phyloP scores from a whole-genome alignment of 2,797 vertebrate genomes.

The Tokudaia muenninki region DNA sequence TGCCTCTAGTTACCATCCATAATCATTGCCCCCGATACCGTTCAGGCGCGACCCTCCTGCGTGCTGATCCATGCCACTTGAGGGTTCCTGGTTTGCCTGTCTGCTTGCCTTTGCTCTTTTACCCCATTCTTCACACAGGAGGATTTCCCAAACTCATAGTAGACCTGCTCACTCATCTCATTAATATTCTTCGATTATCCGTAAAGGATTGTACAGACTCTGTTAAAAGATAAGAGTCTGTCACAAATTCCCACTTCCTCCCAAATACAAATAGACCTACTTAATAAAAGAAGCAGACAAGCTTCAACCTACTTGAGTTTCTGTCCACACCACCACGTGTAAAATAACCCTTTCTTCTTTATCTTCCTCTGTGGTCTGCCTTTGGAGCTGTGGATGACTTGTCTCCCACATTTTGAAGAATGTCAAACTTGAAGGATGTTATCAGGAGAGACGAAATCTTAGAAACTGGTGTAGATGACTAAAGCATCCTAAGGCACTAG shows the following conservation, averaged over 20 bases:
- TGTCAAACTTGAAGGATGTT: not conserved
- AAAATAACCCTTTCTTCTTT: not conserved
- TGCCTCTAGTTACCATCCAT: not conserved
- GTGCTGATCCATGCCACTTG: not conserved
- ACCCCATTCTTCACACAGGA: not conserved
- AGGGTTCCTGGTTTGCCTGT: not conserved
- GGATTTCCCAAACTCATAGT: not conserved
- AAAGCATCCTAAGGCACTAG: not conserved
- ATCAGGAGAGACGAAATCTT: not conserved
- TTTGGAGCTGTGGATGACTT: not conserved
- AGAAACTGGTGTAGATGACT: not conserved
- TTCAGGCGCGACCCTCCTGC: not conserved
- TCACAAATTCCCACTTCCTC: not conserved
- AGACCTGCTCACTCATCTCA: not conserved
- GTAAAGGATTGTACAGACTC: not conserved
- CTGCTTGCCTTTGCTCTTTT: fast-evolving
- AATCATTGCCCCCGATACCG: not conserved
- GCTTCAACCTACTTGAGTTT: fast-evolving
- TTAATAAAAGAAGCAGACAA: too few relatives aligned
- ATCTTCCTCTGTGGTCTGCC: too few relatives aligned
- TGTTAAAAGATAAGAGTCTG: not conserved
- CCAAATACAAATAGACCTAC: not conserved
- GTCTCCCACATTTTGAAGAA: not conserved
- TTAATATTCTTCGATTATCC: not conserved
- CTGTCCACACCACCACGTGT: fast-evolving